phyloP scores from a whole-genome alignment of 1,140 invertebrate genomes.

The Plodia interpunctella region DNA sequence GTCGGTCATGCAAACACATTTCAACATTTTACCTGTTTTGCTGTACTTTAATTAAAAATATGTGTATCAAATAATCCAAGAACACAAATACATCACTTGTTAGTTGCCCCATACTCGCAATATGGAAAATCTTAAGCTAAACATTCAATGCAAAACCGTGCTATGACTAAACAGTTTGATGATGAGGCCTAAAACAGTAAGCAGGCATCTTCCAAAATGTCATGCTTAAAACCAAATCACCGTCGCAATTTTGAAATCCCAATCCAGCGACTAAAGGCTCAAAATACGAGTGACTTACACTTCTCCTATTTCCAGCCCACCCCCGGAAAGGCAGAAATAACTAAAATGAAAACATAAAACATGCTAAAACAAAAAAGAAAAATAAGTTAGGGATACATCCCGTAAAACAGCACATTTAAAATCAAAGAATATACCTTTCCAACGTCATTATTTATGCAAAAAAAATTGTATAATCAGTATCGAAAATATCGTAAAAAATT shows the following conservation, averaged over 20 bases:
- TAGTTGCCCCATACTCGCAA: not conserved
- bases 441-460: not conserved
- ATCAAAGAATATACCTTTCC: not conserved
- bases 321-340: slow-evolving; percentile 62
- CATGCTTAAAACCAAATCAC: slow-evolving; percentile 28
- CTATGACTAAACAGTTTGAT: not conserved
- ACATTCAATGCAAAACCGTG: not conserved
- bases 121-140: not conserved
- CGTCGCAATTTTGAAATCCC: slow-evolving; percentile 30
- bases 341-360: slow-evolving; percentile 65
- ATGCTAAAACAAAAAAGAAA: slow-evolving; percentile 39
- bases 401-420: not conserved
- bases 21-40: no score
- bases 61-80: not conserved
- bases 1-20: no score
- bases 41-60: not conserved
- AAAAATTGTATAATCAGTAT: no score
- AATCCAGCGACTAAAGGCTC: slow-evolving; percentile 58
- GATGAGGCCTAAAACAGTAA: slow-evolving; percentile 3
- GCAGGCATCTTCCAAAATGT: slow-evolving; percentile 22
- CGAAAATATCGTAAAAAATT: no score
- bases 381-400: not conserved
- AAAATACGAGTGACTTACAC: slow-evolving; percentile 60
- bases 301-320: slow-evolving; percentile 60
- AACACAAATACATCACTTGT: not conserved